Evolutionary conservation across 2,888 invertebrate species (phyloP), one percentile per base, ranked within the genome.

Genomic region (Microctonus brassicae): DNA sequence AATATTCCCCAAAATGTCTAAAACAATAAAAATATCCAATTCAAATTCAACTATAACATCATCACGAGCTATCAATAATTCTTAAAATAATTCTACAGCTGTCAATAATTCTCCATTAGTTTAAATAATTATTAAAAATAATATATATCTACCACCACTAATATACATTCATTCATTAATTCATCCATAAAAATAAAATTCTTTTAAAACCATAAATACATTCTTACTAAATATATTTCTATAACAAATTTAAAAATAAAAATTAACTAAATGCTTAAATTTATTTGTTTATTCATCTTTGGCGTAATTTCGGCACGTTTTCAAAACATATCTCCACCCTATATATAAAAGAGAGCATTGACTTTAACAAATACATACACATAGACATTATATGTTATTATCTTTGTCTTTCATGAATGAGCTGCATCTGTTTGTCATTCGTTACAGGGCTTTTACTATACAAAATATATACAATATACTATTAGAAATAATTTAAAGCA

Each of bases 251-350:
- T 36, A 20, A 17, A 60, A 60, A 34, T 34, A 63, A 13, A 63
- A 22, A 17, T 65, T 10, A 22, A 29, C n/a, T 34, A 22, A 58
- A n/a, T 66, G 66, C 58, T n/a, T n/a, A n/a, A n/a, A n/a, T n/a
- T n/a, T n/a, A n/a, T n/a, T n/a, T 74, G 72, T 47, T 17, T 47
- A 78, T 76, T 78, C 73, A 72, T 73, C 74, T 75, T 74, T 68
- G 72, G 58, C 77, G 76, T 60, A 74, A 78, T 82, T 83, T 82
- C 83, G 84, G 82, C 84, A 83, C 84, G 84, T 83, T 82, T 82
- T 78, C 76, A 81, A 82, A 84, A 83, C 84, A n/a, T n/a, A 84
- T 73, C 77, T 73, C 73, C 26, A 53, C 60, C 52, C 71, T 77
- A 73, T 76, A n/a, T n/a, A n/a, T n/a, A n/a, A 70, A 69, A 72